Evolutionary conservation across 2,888 invertebrate species (phyloP).

Genomic region (Athripsodes cinereus): DNA sequence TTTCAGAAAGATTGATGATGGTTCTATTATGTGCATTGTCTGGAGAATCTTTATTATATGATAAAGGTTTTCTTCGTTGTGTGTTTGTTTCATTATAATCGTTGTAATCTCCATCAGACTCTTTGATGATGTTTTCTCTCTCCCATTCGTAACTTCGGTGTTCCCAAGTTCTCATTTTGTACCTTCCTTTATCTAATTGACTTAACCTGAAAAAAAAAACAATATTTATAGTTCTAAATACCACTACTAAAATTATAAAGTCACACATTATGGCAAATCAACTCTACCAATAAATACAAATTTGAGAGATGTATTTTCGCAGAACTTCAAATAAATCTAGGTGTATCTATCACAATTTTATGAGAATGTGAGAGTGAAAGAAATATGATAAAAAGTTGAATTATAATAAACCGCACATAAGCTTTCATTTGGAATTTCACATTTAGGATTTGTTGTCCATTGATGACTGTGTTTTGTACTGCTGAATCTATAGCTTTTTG

Average conservation of each 20-base stretch:
- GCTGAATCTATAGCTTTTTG: too few relatives aligned
- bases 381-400: too few relatives aligned
- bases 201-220: slow-evolving; percentile 15
- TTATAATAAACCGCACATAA: too few relatives aligned
- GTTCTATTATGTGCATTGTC: slow-evolving; percentile 58
- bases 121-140: slow-evolving; percentile 42
- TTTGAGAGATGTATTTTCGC: too few relatives aligned
- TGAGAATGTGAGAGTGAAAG: too few relatives aligned
- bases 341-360: too few relatives aligned
- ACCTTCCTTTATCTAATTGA: slow-evolving; percentile 30
- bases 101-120: slow-evolving; percentile 47
- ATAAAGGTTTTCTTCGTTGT: slow-evolving; percentile 40
- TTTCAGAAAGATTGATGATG: slow-evolving; percentile 66
- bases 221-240: neutral
- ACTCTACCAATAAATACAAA: too few relatives aligned
- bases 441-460: too few relatives aligned
- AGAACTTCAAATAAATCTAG: too few relatives aligned
- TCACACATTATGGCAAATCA: neutral
- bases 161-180: slow-evolving; percentile 54
- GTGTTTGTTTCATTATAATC: slow-evolving; percentile 48
- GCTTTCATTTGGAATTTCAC: too few relatives aligned
- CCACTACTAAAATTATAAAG: neutral
- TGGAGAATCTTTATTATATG: slow-evolving; percentile 8
- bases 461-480: too few relatives aligned
- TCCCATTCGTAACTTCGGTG: slow-evolving; percentile 55